Base-by-base conservation (phyloP, 2,797 vertebrate species). In the Lagorchestes hirsutus region DNA sequence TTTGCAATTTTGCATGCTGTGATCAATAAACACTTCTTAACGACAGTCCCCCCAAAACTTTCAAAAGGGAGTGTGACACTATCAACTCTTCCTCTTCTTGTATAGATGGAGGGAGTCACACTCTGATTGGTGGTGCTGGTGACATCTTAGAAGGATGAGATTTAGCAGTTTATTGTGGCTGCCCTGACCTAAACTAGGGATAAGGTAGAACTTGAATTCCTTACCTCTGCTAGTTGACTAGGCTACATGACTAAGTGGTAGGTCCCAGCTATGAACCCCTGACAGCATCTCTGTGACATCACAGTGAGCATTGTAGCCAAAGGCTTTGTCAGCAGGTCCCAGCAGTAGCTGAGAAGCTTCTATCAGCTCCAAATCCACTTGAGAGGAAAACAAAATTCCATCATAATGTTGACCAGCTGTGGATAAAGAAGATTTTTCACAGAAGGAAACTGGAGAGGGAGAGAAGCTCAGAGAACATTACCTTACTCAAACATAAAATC, bases 321-420 rank as follows among this genome's bases (percentile, higher is more conserved):
- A 0, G 92, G 40, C 94, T 98, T 98, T 90, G 11, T 96, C 97
- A 98, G 97, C 97, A 97, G 98, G 95, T 98, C 96, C 94, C 97
- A 98, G 97, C 95, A 97, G 97, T 96, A 98, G 97, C 98, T 97
- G 97, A 98, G 97, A 98, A 97, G 98, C 97, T 98, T 98, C 98
- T 99, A 99, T 99, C 98, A 99, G 98, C 99, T 99, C 99, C 99
- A 99, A 99, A 99, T 99, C 99, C 99, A 99, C 99, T 99, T 99
- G 99, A 99, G 99, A 99, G 99, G 98, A 99, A 99, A 99, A 99
- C 99, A 99, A 99, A 99, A 99, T 99, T 99, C 99, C 98, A 98
- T 98, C 93, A 91, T 99, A 99, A 99, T 99, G 99, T 99, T 99
- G 99, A 99, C 99, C 99, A 99, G 99, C 99, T 99, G 99, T 99